A percentile compares a stretch with the other conserved stretches of the same genome.
Evolutionary conservation across 2,113 vertebrate genomes (phyloP).

Genomic region (Triplophysa dalaica): DNA sequence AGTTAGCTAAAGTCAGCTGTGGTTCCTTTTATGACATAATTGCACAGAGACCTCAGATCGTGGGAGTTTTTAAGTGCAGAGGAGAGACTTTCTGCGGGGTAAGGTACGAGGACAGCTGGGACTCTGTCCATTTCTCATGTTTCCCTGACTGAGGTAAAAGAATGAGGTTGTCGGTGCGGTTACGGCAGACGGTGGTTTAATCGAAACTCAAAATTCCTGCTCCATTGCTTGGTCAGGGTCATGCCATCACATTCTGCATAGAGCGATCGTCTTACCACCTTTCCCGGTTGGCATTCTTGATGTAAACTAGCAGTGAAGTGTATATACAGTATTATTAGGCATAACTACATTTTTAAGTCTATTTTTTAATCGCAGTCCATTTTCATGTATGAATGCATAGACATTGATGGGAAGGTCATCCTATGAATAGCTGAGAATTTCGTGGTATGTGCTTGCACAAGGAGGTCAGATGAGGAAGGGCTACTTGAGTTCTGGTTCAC

Average conservation of each 20-base stretch:
- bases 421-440: neutral
- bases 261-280: neutral
- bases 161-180: conserved; percentile 32
- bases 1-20: conserved; percentile 25
- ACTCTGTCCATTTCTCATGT: conserved; percentile 29
- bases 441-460: neutral
- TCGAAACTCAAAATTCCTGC: conserved; percentile 22
- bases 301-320: conserved; percentile 12
- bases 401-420: conserved; percentile 5
- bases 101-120: conserved; percentile 19
- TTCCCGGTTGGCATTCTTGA: neutral
- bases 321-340: neutral
- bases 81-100: conserved; percentile 29
- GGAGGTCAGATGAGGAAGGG: conserved; percentile 27
- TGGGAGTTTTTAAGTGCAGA: conserved; percentile 37
- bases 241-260: conserved; percentile 29
- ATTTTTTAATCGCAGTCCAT: neutral
- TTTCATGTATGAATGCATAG: neutral
- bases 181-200: conserved; percentile 33
- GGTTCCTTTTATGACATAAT: conserved; percentile 42
- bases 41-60: conserved; percentile 3
- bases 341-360: neutral
- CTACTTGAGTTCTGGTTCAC: conserved; percentile 28
- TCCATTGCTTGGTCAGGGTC: conserved; percentile 18
- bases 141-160: conserved; percentile 31